Percentiles rank a stretch among this genome's conserved stretches.
Conservation (phyloP, 2,113 vertebrate species). For the Calidris pugnax region DNA sequence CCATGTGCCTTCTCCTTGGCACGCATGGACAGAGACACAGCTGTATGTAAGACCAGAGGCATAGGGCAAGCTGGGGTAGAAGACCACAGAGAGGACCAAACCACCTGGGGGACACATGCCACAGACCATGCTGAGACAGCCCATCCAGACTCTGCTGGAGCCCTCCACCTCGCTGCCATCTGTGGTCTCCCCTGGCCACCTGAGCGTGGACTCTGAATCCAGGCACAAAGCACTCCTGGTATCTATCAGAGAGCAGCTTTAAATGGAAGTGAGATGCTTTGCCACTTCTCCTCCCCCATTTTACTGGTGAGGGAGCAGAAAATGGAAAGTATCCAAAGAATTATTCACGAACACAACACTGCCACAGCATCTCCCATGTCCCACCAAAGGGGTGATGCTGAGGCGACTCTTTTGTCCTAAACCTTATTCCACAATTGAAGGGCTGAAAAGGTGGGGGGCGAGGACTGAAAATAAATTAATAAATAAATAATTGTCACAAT, state of each 20-base stretch:
- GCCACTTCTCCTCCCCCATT: neutral
- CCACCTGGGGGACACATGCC: accelerated
- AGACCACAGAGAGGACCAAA: neutral
- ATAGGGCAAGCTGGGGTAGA: neutral
- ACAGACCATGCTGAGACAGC: neutral
- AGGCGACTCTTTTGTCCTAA: neutral
- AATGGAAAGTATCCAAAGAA: neutral
- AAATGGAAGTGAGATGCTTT: neutral
- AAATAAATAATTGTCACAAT: neutral
- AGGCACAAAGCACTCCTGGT: neutral
- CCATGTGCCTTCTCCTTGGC: neutral
- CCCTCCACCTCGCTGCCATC: neutral
- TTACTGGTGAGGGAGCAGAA: neutral
- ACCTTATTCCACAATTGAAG: neutral
- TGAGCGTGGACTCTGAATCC: accelerated
- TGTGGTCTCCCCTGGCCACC: neutral
- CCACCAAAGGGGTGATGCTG: neutral
- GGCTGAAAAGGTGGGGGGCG: neutral
- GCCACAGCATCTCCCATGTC: neutral
- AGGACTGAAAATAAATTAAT: neutral
- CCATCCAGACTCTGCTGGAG: accelerated
- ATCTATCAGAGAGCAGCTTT: neutral
- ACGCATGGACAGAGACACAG: neutral
- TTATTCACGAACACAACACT: neutral
- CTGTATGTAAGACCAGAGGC: neutral